Conservation (phyloP, 2,113 vertebrate species). For the Pogona vitticeps region DNA sequence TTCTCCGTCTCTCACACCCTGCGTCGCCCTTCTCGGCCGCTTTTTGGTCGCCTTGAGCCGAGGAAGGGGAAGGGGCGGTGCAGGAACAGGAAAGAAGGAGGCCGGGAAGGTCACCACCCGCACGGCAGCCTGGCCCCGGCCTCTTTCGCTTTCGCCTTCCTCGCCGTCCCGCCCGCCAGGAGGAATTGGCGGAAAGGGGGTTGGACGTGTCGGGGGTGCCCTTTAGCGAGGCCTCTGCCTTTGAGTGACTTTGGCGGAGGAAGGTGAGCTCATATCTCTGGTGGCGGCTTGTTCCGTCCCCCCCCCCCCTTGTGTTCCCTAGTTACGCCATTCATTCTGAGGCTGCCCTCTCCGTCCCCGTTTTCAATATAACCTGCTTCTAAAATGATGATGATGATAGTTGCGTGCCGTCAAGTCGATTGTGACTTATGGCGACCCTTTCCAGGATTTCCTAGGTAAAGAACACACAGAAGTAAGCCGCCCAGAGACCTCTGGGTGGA, state of each 20-base stretch:
- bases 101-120: background rate
- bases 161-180: no score
- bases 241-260: conserved; percentile 12
- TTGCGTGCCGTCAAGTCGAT: background rate
- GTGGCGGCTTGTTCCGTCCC: no score
- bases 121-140: background rate
- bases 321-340: background rate
- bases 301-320: no score
- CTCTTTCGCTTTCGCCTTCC: background rate
- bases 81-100: background rate
- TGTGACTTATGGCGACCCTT: background rate
- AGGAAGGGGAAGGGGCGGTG: background rate
- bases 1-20: background rate
- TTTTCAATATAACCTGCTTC: no score
- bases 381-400: no score
- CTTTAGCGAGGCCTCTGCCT: no score
- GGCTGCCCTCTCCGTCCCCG: background rate
- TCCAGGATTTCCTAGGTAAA: no score
- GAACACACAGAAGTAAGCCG: no score
- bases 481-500: no score
- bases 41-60: background rate
- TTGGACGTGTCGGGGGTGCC: no score
- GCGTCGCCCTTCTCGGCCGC: background rate
- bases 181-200: no score
- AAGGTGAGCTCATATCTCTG: background rate